Evolutionary conservation across 2,888 invertebrate species (phyloP), one percentile per base, ranked within the genome.

Genomic region (Pachycephus smyrnensis): DNA sequence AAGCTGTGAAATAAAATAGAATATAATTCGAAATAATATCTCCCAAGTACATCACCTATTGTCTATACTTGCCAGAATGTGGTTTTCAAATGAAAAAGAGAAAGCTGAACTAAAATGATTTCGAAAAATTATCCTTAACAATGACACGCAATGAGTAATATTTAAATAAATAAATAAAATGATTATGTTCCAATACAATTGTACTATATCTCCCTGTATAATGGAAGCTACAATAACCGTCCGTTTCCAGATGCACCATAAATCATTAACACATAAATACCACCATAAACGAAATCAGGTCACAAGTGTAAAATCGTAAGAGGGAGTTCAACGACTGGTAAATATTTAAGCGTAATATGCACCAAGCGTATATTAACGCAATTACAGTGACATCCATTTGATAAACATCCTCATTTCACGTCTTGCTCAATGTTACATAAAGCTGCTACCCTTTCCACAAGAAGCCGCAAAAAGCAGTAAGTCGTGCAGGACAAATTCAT

Each of bases 1-100:
- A 98, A 98, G 88, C 98, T 98, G 93, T 81, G 94, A 93, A 84
- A 23, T 55, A 15, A 55, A 23, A 81, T 80, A 80, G 79, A 77
- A 40, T 78, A 77, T 31, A 75, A 69, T 9, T 23, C 15, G 9
- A 55, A 55, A 55, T 9, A 40, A 40, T 55, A 55, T 23, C 9
- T 55, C 9, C 9, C 23, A 55, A 55, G 23, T 55, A 2, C 23
- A 55, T 55, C 23, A 23, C 23, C 23, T 55, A 23, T 55, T 15
- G 40, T 40, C 40, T 40, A 15, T 15, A 15, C 40, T 15, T 40
- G 23, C 9, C 9, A 55, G 9, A 55, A 55, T 55, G 4, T 55
- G 9, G 0, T 9, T 55, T 23, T 23, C 55, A 55, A 55, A 23
- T 9, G 23, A 23, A 55, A 55, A 55, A 1, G 23, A 55, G 23